A percentile compares a stretch with the other conserved stretches of the same genome.
These are phyloP conservation scores for Drosophila suboccidentalis DNA, from an alignment of 2,888 invertebrate genomes.

Conservation along the genomic window DNA sequence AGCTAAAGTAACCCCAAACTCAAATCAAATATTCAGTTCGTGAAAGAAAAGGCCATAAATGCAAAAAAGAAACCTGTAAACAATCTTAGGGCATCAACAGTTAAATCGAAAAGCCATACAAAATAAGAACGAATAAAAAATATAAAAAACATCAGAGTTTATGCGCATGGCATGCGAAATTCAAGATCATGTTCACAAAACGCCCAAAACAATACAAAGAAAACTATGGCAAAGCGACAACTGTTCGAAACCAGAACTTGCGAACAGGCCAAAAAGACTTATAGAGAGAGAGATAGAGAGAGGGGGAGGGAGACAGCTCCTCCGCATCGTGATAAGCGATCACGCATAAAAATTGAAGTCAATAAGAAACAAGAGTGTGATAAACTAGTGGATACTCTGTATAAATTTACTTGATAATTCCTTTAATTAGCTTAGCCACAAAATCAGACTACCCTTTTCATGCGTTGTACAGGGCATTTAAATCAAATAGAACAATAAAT, in stretches of 20 bases:
- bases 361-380: slow-evolving; percentile 5
- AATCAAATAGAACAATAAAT: slow-evolving; percentile 2
- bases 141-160: slow-evolving; percentile 37
- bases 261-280: slow-evolving; percentile 17
- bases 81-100: slow-evolving; percentile 39
- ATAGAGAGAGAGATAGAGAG: background rate
- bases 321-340: slow-evolving; percentile 50
- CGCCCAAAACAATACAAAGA: slow-evolving; percentile 19
- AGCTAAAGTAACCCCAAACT: slow-evolving; percentile 8
- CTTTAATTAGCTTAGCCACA: background rate
- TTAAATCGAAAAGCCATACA: slow-evolving; percentile 43
- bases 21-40: slow-evolving; percentile 48
- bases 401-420: background rate
- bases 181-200: slow-evolving; percentile 64
- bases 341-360: slow-evolving; percentile 41
- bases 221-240: slow-evolving; percentile 30
- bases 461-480: background rate
- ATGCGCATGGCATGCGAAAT: slow-evolving; percentile 75
- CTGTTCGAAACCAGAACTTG: slow-evolving; percentile 36
- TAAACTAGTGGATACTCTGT: background rate
- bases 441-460: background rate
- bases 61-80: slow-evolving; percentile 30
- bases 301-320: slow-evolving; percentile 3
- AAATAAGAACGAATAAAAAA: slow-evolving; percentile 12
- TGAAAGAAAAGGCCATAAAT: slow-evolving; percentile 36